Evolutionary conservation across 2,888 invertebrate species (phyloP).

Genomic region (Torymus texanus): DNA sequence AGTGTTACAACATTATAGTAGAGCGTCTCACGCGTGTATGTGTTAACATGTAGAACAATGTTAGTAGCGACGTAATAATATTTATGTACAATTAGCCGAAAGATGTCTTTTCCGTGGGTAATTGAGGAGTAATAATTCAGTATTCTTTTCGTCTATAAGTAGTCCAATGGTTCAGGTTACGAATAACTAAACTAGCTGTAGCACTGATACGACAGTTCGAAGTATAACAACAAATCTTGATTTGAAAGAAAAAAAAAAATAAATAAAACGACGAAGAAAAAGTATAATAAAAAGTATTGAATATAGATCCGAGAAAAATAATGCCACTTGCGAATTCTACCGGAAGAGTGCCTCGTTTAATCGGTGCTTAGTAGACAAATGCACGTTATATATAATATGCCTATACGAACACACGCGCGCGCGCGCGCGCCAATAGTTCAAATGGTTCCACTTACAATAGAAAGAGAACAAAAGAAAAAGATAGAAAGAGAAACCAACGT

Average conservation of each 20-base stretch:
- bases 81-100: neutral
- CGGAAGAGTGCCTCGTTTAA: conserved; percentile 40
- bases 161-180: neutral
- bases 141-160: conserved; percentile 11
- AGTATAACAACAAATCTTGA: no score
- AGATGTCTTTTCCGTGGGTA: conserved; percentile 12
- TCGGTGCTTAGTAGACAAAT: conserved; percentile 21
- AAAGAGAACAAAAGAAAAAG: neutral
- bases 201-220: no score
- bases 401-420: neutral
- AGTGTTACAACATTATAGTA: no score
- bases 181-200: neutral
- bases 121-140: neutral
- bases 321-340: conserved; percentile 13
- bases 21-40: no score
- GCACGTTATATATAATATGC: neutral
- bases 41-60: no score
- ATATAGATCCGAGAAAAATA: neutral
- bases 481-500: neutral
- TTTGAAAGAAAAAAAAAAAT: no score
- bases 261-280: neutral
- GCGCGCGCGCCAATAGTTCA: neutral
- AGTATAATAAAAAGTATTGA: neutral
- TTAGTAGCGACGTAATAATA: neutral
- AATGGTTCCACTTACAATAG: neutral